phyloP scores from a whole-genome alignment of 2,113 vertebrate genomes.

The Cardinalis cardinalis region DNA sequence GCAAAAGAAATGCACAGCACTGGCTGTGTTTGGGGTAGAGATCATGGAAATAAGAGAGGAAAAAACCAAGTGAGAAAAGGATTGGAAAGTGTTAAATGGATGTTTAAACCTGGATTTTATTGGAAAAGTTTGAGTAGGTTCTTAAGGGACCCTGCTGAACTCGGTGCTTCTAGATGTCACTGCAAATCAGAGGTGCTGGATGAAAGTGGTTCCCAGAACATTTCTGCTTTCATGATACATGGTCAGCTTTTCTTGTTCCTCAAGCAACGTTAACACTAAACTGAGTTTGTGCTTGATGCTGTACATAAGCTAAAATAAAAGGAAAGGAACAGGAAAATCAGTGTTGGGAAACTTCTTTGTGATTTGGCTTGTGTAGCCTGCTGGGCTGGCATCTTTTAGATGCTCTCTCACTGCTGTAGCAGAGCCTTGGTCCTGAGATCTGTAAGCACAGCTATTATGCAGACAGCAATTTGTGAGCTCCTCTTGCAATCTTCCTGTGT shows the following conservation, averaged over 20 bases:
- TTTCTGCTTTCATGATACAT: not conserved
- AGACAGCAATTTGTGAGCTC: not conserved
- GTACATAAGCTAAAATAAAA: not conserved
- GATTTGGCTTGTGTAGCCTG: not conserved
- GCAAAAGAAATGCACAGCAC: not conserved
- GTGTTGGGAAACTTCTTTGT: not conserved
- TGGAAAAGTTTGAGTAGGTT: not conserved
- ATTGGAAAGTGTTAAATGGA: not conserved
- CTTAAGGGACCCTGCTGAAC: not conserved
- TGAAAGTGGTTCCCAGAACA: constrained; percentile 25
- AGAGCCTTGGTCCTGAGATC: not conserved
- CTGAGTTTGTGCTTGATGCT: not conserved
- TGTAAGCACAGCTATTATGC: not conserved
- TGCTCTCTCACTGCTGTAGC: not conserved
- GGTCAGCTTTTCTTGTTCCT: not conserved
- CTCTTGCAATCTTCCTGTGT: not conserved
- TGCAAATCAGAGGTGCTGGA: not conserved
- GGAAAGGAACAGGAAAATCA: not conserved
- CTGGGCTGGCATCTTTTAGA: not conserved
- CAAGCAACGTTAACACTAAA: not conserved
- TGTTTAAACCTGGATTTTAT: constrained; percentile 1
- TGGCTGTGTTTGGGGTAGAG: not conserved
- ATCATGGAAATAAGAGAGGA: not conserved
- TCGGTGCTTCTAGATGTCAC: not conserved
- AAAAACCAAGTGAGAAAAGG: not conserved